Evolutionary conservation across 2,113 vertebrate genomes (phyloP).

Genomic region (Capricornis sumatraensis): DNA sequence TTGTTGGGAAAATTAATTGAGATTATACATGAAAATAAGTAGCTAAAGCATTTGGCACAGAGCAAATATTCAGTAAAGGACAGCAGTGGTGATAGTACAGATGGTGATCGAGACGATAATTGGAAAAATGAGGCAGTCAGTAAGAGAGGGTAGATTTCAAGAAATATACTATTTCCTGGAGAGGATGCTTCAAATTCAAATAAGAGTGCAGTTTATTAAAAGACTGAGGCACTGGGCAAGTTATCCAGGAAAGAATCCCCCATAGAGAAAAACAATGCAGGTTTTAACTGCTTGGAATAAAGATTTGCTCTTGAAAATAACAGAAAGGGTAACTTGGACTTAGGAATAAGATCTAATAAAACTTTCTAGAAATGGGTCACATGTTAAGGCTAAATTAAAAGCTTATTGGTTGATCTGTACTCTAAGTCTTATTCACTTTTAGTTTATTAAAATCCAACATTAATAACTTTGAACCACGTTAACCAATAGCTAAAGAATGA

Average conservation of each 20-base stretch:
- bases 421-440: background rate
- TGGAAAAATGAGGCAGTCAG: background rate
- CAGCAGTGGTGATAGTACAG: background rate
- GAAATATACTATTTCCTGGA: background rate
- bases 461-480: background rate
- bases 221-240: background rate
- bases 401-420: background rate
- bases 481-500: background rate
- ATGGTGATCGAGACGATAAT: background rate
- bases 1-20: background rate
- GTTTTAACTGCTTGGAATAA: background rate
- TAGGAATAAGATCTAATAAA: background rate
- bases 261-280: background rate
- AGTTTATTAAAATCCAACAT: background rate
- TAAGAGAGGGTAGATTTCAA: background rate
- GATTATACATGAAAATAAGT: background rate
- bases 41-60: background rate
- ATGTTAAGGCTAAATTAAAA: background rate
- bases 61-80: background rate
- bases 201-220: background rate
- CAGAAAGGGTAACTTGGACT: background rate
- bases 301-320: background rate
- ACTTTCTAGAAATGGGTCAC: background rate
- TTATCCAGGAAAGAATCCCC: background rate
- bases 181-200: background rate